Conservation (phyloP, 2,113 vertebrate species). For the Spermophilus dauricus region DNA sequence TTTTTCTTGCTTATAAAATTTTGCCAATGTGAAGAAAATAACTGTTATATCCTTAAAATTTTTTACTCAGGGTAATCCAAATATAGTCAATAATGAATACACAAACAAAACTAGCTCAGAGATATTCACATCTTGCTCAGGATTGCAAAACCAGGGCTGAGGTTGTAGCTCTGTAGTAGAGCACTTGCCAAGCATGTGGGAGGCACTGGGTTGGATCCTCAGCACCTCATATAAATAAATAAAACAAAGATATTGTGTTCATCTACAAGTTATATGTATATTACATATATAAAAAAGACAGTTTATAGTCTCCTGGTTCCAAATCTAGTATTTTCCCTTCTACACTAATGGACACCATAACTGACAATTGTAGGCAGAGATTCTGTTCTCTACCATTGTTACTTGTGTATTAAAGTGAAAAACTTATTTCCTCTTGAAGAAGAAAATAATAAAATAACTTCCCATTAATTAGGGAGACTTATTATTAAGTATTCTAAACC, state of each 20-base stretch:
- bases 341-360: not conserved
- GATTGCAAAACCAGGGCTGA: not conserved
- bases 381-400: not conserved
- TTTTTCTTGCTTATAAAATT: slow-evolving; percentile 42
- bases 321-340: not conserved
- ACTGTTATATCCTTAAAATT: not conserved
- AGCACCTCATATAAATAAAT: too few species aligned
- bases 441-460: slow-evolving; percentile 42
- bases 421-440: slow-evolving; percentile 27
- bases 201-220: too few species aligned
- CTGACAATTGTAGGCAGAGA: not conserved
- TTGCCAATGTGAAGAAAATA: not conserved
- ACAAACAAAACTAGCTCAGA: slow-evolving; percentile 7
- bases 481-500: slow-evolving; percentile 14
- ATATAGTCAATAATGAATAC: not conserved
- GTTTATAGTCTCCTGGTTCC: not conserved
- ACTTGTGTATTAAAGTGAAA: slow-evolving; percentile 2
- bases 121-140: not conserved
- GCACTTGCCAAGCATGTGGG: too few species aligned
- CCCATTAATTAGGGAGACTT: not conserved
- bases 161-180: too few species aligned
- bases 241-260: too few species aligned
- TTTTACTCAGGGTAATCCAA: slow-evolving; percentile 32
- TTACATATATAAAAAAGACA: not conserved
- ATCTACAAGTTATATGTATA: too few species aligned